Percentiles rank a stretch among this genome's conserved stretches.
Evolutionary conservation across 1,140 invertebrate species (phyloP).

Genomic region (Eupristina koningsbergeri): DNA sequence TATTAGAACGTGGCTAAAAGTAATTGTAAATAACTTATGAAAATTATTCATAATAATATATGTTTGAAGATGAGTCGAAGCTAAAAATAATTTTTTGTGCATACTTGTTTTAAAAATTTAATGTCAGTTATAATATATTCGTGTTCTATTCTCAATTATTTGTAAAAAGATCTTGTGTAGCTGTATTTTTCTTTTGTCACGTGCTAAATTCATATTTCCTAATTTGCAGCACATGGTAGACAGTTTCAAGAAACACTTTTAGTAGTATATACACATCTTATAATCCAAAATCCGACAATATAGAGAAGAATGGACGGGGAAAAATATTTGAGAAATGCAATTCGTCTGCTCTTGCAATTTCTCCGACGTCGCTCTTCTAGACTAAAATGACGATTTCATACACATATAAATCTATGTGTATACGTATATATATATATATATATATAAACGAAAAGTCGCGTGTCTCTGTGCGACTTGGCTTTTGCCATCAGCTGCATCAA

Average conservation of each 20-base stretch:
- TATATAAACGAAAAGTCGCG: not conserved
- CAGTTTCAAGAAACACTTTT: not conserved
- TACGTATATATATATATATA: not conserved
- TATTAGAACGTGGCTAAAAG: too few relatives aligned
- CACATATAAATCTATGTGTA: too few relatives aligned
- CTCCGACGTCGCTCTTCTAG: not conserved
- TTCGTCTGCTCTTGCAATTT: not conserved
- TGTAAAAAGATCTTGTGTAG: not conserved
- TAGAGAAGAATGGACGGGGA: not conserved
- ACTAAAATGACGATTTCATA: not conserved
- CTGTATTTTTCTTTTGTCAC: not conserved
- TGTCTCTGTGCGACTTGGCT: not conserved
- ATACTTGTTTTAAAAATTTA: too few relatives aligned
- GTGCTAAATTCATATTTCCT: not conserved
- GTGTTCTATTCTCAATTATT: not conserved
- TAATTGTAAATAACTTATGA: too few relatives aligned
- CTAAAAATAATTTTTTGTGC: too few relatives aligned
- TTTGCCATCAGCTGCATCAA: constrained; percentile 1
- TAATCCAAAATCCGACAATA: not conserved
- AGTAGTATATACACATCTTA: not conserved
- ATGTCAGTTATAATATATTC: too few relatives aligned
- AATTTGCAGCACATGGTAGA: not conserved
- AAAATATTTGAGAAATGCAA: not conserved
- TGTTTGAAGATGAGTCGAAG: too few relatives aligned
- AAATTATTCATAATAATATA: too few relatives aligned